phyloP scores from a whole-genome alignment of 2,888 invertebrate species.

The Myopa tessellatipennis region DNA sequence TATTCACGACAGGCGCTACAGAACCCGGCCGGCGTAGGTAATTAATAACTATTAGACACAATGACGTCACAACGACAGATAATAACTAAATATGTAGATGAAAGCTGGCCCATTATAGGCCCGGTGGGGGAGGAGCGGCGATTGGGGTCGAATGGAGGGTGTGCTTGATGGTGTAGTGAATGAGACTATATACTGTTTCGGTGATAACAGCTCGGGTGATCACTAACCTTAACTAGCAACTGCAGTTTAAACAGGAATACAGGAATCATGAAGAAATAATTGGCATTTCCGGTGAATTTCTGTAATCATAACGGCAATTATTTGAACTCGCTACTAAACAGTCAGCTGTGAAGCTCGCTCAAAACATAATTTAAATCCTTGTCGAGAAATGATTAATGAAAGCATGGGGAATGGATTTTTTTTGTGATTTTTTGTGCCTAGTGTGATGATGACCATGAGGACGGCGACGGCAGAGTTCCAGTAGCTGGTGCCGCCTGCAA shows the following conservation, averaged over 20 bases:
- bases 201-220: no score
- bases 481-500: background rate
- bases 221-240: no score
- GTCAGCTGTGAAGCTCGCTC: background rate
- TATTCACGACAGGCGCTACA: slow-evolving; percentile 28
- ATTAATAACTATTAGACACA: slow-evolving; percentile 35
- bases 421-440: background rate
- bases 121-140: background rate
- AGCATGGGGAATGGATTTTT: slow-evolving; percentile 22
- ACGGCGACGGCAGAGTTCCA: background rate
- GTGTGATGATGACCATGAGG: background rate
- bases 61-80: slow-evolving; percentile 24
- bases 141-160: background rate
- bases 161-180: no score
- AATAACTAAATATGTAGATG: background rate
- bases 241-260: background rate
- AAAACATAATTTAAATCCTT: slow-evolving; percentile 30
- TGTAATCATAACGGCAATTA: slow-evolving; percentile 58
- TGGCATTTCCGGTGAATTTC: slow-evolving; percentile 45
- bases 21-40: slow-evolving; percentile 21
- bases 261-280: background rate
- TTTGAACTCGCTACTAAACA: slow-evolving; percentile 50
- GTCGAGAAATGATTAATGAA: slow-evolving; percentile 27
- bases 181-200: no score
- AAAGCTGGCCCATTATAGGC: background rate